Evolutionary conservation across 2,113 vertebrate genomes (phyloP), one percentile per base, ranked within the genome.

Genomic region (Scophthalmus maximus): DNA sequence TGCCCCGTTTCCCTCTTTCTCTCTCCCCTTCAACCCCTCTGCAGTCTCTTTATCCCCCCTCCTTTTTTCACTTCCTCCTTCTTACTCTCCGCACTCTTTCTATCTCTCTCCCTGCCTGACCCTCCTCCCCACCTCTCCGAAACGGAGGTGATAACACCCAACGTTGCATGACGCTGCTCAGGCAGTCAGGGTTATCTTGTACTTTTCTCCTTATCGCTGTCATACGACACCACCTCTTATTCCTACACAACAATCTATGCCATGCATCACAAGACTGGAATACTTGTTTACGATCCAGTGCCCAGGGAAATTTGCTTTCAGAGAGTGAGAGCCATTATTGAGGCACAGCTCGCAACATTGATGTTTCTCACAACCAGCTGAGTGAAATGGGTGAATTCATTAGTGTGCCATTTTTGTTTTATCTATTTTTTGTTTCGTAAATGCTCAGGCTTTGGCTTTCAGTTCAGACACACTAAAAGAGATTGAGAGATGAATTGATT

Each of bases 121-220:
- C 65, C 58, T 1, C 58, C 47, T 81, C 47, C 61, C 26, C 30
- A 9, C 26, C 23, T 68, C 29, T 74, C 44, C 77, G 63, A 78
- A 69, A 70, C 30, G 4, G 36, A 78, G 59, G 53, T 34, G 83
- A 92, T 91, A 90, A 88, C 87, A 66, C 64, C 70, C 23, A 32
- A 68, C 18, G 23, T 65, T 70, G 32, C 68, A 68, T 51, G 18
- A 36, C 2, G 12, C 47, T 47, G 47, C 73, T 86, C 86, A 82
- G 46, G 83, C 75, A 82, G 80, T 84, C 78, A 68, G 76, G 71
- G 86, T 91, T 92, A 92, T 93, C 91, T 86, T 89, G 87, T 83
- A 86, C 76, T 75, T 81, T 49, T 36, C 29, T 36, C 18, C 76
- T 89, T 92, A 92, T 92, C 88, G 7, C 53, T 82, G 79, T 87